Percentiles rank a stretch among this genome's conserved stretches.
Evolutionary conservation across 2,113 vertebrate species (phyloP).

Genomic region (Notarius lentiginosus): DNA sequence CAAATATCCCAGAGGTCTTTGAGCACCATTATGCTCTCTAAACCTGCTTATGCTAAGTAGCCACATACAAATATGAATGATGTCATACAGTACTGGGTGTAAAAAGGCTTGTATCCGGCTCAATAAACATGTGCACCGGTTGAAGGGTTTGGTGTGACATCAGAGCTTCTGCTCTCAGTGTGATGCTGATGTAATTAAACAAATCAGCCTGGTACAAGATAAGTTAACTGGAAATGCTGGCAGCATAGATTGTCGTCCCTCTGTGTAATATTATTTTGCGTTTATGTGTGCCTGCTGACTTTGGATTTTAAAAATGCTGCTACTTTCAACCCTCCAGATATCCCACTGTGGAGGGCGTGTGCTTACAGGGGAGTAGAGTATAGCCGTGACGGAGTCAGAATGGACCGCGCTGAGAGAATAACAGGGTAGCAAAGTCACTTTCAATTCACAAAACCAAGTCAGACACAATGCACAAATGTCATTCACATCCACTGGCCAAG

Average conservation of each 20-base stretch:
- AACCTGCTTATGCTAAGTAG: constrained; percentile 24
- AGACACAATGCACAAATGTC: not conserved
- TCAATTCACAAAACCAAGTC: not conserved
- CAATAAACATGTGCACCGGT: not conserved
- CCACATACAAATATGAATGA: constrained; percentile 2
- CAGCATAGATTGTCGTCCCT: not conserved
- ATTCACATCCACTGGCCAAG: not conserved
- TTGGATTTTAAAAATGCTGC: not conserved
- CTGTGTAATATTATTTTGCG: not conserved
- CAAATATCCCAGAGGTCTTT: constrained; percentile 34
- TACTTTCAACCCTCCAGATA: not conserved
- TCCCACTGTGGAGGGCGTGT: not conserved
- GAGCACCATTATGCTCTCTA: constrained; percentile 2
- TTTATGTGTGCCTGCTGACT: not conserved
- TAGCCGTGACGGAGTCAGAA: not conserved
- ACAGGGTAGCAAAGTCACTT: not conserved
- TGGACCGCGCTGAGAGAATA: not conserved
- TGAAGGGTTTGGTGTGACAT: not conserved
- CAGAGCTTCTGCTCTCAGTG: not conserved
- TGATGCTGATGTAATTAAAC: not conserved
- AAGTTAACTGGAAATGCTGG: not conserved
- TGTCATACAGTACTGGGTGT: not conserved
- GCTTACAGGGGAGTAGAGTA: not conserved
- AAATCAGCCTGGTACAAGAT: not conserved
- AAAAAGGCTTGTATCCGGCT: constrained; percentile 10